Evolutionary conservation across 2,113 vertebrate genomes (phyloP), one percentile per base, ranked within the genome.

Genomic region (Forbesichthys papilliferus): DNA sequence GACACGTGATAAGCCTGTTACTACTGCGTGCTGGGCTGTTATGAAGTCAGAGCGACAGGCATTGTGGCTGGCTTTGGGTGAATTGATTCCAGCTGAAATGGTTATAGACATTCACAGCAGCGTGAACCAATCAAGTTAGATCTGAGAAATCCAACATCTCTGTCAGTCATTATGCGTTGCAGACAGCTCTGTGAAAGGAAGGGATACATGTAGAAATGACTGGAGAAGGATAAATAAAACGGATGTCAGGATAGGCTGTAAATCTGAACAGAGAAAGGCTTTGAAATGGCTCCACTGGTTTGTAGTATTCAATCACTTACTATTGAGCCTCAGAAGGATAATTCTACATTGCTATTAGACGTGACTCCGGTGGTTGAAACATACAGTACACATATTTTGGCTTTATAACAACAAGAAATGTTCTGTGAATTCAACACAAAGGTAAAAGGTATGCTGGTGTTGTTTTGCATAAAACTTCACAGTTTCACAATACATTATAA

Each of bases 91-190:
- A 64, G 8, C 60, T 72, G 46, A 59, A 68, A 16, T 11, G 56
- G 59, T 77, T 71, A 27, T 27, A 47, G 34, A 56, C 5, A 9
- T 13, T 61, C 54, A 59, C 20, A 11, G 55, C 63, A 63, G 62
- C 11, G 14, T 13, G 10, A 73, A 54, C 56, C 72, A 71, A 75
- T 80, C 77, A 60, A 60, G 72, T 61, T 63, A 57, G 66, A 78
- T 80, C 59, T 33, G 48, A 61, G 57, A 68, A 6, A 66, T 78
- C 69, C 62, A 73, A 71, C 69, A 70, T 79, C 68, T 74, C 56
- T 75, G 27, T 73, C 68, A 49, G 71, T 55, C 69, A 72, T 64
- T 66, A n/a, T 58, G 61, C 3, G 11, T 9, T 55, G 63, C 61
- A 74, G 67, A 68, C 62, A 52, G 49, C 48, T 11, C 18, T 61